Base-by-base conservation (phyloP, 2,797 vertebrate genomes). In the Acrossocheilus wenchowensis region DNA sequence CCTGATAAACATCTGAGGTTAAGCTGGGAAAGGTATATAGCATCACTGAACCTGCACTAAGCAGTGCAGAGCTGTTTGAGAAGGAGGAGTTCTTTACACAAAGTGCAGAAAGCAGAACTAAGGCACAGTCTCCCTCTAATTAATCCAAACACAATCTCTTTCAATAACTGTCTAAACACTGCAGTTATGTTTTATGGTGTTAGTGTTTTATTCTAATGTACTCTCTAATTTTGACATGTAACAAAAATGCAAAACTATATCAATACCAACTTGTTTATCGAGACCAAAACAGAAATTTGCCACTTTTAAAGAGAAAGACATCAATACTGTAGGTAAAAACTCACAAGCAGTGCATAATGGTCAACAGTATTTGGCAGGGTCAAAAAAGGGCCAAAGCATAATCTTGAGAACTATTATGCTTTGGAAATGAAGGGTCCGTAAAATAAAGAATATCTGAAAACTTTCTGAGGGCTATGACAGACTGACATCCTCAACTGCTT, bases 1-100 rank as follows among this genome's bases (percentile, higher is more conserved):
- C 94, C 90, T 93, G 94, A 95, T 95, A 95, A 95, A 95, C 94
- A 96, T 96, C 95, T 95, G 93, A 90, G 90, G 92, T 92, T 94
- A 92, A 95, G 94, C 93, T 93, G 79, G 88, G 92, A 93, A 93
- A 94, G 92, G 92, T 92, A 91, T 90, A 93, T 90, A 93, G 94
- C 93, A 93, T 92, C 92, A 92, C 87, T 93, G 93, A 93, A 92
- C 92, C 91, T 91, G 94, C 87, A 86, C 93, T 92, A 93, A 93
- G 93, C 91, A 91, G 91, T 89, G 94, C 93, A 94, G 94, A 95
- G 92, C 93, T 92, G 92, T 92, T 93, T 93, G 92, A 92, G 92
- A 94, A 93, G 94, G 93, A 95, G 94, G 94, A 95, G 93, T 93
- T 94, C 94, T 95, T 95, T 94, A 95, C 93, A 95, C 93, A 94